These are phyloP conservation scores for Phortica magna DNA, from an alignment of 2,888 invertebrate species.

Conservation along the genomic window DNA sequence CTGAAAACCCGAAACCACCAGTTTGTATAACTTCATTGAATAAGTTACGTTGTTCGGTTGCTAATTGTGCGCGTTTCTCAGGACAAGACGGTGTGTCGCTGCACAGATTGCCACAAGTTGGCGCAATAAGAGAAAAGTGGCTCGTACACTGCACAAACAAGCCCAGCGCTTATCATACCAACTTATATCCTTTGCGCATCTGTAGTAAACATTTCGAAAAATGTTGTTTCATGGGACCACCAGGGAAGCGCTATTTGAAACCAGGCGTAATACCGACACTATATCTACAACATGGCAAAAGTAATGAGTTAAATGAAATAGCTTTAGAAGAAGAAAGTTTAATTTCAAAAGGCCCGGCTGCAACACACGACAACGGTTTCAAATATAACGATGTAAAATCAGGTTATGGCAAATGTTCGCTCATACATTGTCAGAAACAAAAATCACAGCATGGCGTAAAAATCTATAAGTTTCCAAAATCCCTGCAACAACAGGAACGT, in stretches of 20 bases:
- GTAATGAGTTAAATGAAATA: background rate
- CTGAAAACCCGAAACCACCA: background rate
- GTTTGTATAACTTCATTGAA: background rate
- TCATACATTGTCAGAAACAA: slow-evolving; percentile 63
- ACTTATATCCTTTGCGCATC: slow-evolving; percentile 31
- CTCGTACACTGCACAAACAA: background rate
- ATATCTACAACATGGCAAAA: slow-evolving; percentile 25
- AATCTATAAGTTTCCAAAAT: slow-evolving; percentile 63
- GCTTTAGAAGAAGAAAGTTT: background rate
- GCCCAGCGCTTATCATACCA: background rate
- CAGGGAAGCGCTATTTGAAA: slow-evolving; percentile 37
- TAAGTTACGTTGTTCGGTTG: slow-evolving; percentile 35
- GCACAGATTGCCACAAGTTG: slow-evolving; percentile 50
- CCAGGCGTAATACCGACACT: slow-evolving; percentile 47
- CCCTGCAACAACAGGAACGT: slow-evolving; percentile 53
- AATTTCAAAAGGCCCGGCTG: slow-evolving; percentile 48
- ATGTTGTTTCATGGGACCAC: slow-evolving; percentile 40
- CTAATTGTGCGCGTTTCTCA: slow-evolving; percentile 35
- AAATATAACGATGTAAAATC: slow-evolving; percentile 61
- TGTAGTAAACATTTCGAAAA: slow-evolving; percentile 45
- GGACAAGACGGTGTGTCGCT: slow-evolving; percentile 41
- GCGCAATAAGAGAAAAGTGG: slow-evolving; percentile 45
- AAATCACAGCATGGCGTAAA: slow-evolving; percentile 60
- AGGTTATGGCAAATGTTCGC: slow-evolving; percentile 63
- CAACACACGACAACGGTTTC: background rate